A percentile compares a stretch with the other conserved stretches of the same genome.
phyloP scores from a whole-genome alignment of 2,797 vertebrate genomes.

The Darevskia nairensis region DNA sequence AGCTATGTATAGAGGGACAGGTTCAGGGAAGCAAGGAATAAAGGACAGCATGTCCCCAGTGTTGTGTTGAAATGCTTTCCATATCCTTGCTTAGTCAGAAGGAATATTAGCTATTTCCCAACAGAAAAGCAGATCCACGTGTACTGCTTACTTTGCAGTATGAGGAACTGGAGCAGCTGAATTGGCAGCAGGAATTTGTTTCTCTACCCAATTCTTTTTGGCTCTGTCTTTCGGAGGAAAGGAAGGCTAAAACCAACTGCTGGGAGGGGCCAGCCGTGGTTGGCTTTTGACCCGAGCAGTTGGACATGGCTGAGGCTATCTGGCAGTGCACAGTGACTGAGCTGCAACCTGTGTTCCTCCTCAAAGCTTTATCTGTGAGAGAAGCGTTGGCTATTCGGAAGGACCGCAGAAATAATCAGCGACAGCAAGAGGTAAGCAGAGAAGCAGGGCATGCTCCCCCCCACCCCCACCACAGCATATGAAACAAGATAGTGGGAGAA shows the following conservation, averaged over 20 bases:
- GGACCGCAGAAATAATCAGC: conserved; percentile 5
- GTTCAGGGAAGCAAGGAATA: not conserved
- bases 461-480: not conserved
- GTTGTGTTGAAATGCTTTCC: not conserved
- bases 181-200: conserved; percentile 2
- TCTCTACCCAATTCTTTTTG: not conserved
- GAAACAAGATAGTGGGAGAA: not conserved
- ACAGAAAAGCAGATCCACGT: not conserved
- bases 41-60: too few species aligned
- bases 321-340: not conserved
- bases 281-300: not conserved
- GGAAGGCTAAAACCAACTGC: not conserved
- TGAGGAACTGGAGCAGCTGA: not conserved
- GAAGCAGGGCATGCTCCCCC: not conserved
- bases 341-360: not conserved
- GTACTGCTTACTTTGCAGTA: not conserved
- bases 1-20: not conserved
- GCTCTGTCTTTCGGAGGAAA: not conserved
- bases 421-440: conserved; percentile 43
- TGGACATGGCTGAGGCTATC: not conserved
- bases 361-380: not conserved
- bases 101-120: conserved; percentile 15
- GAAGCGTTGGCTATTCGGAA: not conserved
- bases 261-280: not conserved
- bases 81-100: not conserved